These are phyloP conservation scores for Pangasianodon gigas DNA, from an alignment of 2,113 vertebrate species.

Conservation along the genomic window DNA sequence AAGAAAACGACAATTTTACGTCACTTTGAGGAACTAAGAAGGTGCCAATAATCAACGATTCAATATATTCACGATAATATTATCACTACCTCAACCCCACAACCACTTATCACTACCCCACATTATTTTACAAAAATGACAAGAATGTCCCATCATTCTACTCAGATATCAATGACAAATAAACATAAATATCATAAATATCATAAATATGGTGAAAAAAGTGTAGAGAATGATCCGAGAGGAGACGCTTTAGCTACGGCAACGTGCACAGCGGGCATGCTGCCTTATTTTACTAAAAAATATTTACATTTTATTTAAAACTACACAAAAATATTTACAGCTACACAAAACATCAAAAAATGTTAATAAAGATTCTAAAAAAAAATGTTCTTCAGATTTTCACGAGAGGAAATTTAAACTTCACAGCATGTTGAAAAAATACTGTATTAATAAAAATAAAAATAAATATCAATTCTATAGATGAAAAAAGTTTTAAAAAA, in stretches of 20 bases:
- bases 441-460: neutral
- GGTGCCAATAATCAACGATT: neutral
- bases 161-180: neutral
- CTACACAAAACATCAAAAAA: neutral
- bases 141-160: neutral
- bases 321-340: neutral
- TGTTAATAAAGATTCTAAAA: neutral
- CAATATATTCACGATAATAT: neutral
- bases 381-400: neutral
- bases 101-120: too few relatives aligned
- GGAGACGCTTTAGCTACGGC: too few relatives aligned
- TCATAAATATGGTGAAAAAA: neutral
- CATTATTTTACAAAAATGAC: neutral
- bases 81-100: neutral
- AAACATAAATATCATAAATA: neutral
- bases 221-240: neutral
- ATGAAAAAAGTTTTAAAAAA: neutral
- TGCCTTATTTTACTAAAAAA: neutral
- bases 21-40: neutral
- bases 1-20: neutral
- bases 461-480: neutral
- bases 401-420: neutral
- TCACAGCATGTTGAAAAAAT: neutral
- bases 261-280: too few relatives aligned
- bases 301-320: neutral